These are phyloP conservation scores for Apostichopus parvimensis DNA, from an alignment of 35 echinoderm and acorn worm species.

Conservation along the genomic window DNA sequence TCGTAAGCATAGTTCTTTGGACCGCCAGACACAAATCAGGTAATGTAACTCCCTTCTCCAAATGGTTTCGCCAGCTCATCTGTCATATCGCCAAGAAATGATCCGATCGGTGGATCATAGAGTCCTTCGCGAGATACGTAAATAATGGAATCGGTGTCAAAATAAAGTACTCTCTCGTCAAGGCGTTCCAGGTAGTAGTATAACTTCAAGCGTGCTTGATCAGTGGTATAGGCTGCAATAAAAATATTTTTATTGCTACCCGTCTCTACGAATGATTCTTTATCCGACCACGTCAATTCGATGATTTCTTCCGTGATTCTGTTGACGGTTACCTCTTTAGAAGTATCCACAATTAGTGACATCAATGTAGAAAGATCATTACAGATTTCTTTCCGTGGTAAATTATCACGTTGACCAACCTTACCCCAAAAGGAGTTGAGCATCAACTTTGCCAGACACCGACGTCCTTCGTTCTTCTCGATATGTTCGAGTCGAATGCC, in stretches of 20 bases:
- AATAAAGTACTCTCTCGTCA: too few relatives aligned
- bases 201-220: conserved; percentile 45
- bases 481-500: conserved; percentile 1
- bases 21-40: neutral
- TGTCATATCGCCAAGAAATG: too few relatives aligned
- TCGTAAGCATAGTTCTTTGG: conserved; percentile 60
- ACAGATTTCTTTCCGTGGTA: conserved; percentile 9
- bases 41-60: too few relatives aligned
- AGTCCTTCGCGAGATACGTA: too few relatives aligned
- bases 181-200: conserved; percentile 28
- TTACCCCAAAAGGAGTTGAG: conserved; percentile 25
- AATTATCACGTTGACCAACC: conserved; percentile 9
- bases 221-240: conserved; percentile 46
- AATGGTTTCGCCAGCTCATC: too few relatives aligned
- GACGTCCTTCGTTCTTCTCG: neutral
- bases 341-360: neutral
- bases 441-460: neutral
- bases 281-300: conserved; percentile 16
- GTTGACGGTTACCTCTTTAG: neutral
- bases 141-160: too few relatives aligned
- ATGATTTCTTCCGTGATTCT: conserved; percentile 1
- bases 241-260: conserved; percentile 47
- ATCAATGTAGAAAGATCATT: neutral
- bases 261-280: neutral
- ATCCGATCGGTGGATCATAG: too few relatives aligned